Evolutionary conservation across 1,140 invertebrate species (phyloP), one percentile per base, ranked within the genome.

Genomic region (Calosoma granatense): DNA sequence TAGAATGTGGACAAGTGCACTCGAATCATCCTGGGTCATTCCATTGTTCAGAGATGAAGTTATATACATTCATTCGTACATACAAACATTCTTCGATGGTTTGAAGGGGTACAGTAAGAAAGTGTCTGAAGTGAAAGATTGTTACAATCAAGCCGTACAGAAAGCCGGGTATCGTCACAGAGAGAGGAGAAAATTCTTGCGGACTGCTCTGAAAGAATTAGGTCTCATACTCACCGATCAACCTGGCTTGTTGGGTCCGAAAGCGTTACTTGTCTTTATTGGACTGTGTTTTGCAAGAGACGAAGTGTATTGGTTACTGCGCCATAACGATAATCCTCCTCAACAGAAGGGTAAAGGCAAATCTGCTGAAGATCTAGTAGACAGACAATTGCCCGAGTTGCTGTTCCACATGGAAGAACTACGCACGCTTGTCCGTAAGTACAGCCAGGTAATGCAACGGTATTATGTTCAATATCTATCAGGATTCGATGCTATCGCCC

Each of bases 341-440:
- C 82, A 84, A 62, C 85, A 83, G 70, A 92, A 88, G 78, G 81
- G 80, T 61, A 92, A 94, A 76, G 85, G 87, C 53, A 90, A 92
- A 73, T 81, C 84, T 20, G 81, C 86, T 21, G 92, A 95, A 75
- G 92, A 96, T 76, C 76, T 96, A 22, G 87, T 94, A 1, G 92
- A 96, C 70, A 77, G 95, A 53, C 95, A 98, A 70, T 76, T 99
- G 21, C 96, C 97, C 4, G 97, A 99, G 76, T 74, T 99, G 20
- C 74, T 99, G 1, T 99, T 98, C 72, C 94, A 98, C 64, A 97
- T 98, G 83, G 94, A 98, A 73, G 97, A 99, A 75, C 73, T 99
- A 20, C 80, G 94, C 70, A 92, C 90, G 30, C 68, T 98, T 43
- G 89, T 97, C 2, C 80, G 92, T 55, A 97, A 97, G 70, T 96